A percentile compares a stretch with the other conserved stretches of the same genome.
Conservation (phyloP, 1,140 invertebrate species). For the Mya arenaria region DNA sequence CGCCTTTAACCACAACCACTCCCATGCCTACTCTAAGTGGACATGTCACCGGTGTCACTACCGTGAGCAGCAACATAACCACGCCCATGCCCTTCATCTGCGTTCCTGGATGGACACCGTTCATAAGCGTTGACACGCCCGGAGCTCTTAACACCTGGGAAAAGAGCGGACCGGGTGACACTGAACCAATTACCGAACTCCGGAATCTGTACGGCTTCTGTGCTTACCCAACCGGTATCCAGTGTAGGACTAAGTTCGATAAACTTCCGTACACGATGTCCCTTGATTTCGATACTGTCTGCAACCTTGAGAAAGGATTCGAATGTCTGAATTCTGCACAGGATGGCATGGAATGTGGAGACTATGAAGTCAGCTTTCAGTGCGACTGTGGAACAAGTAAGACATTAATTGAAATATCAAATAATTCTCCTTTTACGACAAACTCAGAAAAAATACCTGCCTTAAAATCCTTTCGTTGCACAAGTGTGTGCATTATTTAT, state of each 20-base stretch:
- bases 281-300: conserved; percentile 79
- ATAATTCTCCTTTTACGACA: too few species aligned
- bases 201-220: conserved; percentile 81
- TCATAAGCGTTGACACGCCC: conserved; percentile 73
- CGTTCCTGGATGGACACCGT: conserved; percentile 70
- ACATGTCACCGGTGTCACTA: too few species aligned
- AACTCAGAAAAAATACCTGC: too few species aligned
- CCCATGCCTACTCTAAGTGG: too few species aligned
- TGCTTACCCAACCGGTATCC: conserved; percentile 86
- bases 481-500: too few species aligned
- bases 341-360: conserved; percentile 63
- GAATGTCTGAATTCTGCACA: conserved; percentile 55
- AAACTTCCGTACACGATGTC: conserved; percentile 83
- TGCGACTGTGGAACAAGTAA: conserved; percentile 79
- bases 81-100: conserved; percentile 55
- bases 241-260: conserved; percentile 86
- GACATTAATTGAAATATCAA: too few species aligned
- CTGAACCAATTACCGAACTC: conserved; percentile 69
- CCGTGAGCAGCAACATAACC: background rate
- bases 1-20: too few species aligned
- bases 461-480: too few species aligned
- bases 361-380: conserved; percentile 78
- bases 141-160: conserved; percentile 40
- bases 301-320: conserved; percentile 51
- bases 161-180: conserved; percentile 69